These are phyloP conservation scores for Leucoma salicis DNA, from an alignment of 2,888 invertebrate species.

Conservation along the genomic window DNA sequence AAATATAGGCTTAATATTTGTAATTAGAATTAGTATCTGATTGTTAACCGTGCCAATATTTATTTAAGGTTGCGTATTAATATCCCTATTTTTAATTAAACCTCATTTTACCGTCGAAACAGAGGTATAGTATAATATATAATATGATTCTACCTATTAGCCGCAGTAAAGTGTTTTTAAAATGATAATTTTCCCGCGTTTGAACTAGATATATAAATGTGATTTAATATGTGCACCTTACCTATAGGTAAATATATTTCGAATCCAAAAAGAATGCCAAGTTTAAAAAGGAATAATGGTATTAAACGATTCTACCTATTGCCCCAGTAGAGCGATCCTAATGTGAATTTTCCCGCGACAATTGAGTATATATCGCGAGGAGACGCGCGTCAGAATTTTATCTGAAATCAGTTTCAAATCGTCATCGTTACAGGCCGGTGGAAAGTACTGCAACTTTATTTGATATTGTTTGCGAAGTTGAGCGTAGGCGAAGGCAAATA, in stretches of 20 bases:
- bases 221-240: conserved; percentile 34
- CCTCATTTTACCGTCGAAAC: too few species aligned
- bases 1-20: too few species aligned
- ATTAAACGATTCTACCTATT: not conserved
- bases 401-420: conserved; percentile 12
- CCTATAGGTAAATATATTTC: too few species aligned
- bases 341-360: conserved; percentile 7
- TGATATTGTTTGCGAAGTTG: not conserved
- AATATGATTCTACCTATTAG: too few species aligned
- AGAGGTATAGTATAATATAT: too few species aligned
- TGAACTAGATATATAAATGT: too few species aligned
- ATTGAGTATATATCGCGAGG: conserved; percentile 24
- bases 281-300: conserved; percentile 2
- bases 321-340: not conserved
- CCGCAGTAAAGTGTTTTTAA: too few species aligned
- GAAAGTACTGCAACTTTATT: conserved; percentile 4
- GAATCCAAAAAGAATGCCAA: conserved; percentile 15
- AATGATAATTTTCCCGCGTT: too few species aligned
- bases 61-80: too few species aligned
- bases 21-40: too few species aligned
- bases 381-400: conserved; percentile 28
- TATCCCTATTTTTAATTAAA: too few species aligned
- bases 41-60: too few species aligned
- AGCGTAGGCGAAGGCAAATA: not conserved
- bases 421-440: conserved; percentile 26